phyloP scores from a whole-genome alignment of 2,113 vertebrate genomes.

The Brachypteracias leptosomus region DNA sequence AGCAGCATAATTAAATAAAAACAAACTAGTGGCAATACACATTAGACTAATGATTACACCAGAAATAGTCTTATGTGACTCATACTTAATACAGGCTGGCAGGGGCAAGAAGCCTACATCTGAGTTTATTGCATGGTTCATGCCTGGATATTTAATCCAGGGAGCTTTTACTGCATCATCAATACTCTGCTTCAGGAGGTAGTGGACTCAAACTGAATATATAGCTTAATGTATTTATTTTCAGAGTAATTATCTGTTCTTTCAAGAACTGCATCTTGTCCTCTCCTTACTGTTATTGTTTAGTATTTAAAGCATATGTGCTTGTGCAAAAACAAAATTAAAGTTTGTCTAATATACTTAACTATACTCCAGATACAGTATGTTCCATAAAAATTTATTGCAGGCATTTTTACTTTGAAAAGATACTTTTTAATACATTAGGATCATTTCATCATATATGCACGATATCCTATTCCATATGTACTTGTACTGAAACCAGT shows the following conservation, averaged over 20 bases:
- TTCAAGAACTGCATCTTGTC: neutral
- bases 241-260: neutral
- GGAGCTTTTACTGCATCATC: neutral
- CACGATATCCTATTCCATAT: neutral
- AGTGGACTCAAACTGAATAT: neutral
- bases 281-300: neutral
- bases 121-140: accelerated
- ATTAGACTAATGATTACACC: neutral
- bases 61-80: neutral
- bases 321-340: neutral
- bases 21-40: neutral
- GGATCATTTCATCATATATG: neutral
- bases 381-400: neutral
- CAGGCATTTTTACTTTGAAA: neutral
- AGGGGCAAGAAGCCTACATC: neutral
- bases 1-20: neutral
- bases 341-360: neutral
- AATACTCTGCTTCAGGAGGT: neutral
- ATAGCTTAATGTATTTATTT: neutral
- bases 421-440: neutral
- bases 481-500: neutral
- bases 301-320: neutral
- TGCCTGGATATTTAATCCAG: neutral
- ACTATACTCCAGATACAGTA: neutral
- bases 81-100: neutral